Evolutionary conservation across 1,140 invertebrate species (phyloP).

Genomic region (Phymastichus coffea): DNA sequence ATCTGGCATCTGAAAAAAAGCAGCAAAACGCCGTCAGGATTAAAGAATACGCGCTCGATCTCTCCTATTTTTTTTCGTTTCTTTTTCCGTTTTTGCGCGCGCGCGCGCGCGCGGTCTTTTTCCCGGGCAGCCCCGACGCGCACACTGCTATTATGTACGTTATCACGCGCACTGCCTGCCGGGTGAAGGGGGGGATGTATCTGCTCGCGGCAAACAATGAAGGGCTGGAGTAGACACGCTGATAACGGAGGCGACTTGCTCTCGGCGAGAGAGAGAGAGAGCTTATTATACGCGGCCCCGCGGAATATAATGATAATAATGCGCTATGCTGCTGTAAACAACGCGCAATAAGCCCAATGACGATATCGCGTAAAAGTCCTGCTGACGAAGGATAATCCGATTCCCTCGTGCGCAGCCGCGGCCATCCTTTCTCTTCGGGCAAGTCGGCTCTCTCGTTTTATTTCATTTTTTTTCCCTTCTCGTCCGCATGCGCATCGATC

Average conservation of each 20-base stretch:
- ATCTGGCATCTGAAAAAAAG: too few relatives aligned
- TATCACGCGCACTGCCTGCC: conserved; percentile 48
- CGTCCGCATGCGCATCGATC: too few relatives aligned
- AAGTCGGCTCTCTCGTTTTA: too few relatives aligned
- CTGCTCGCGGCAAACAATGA: conserved; percentile 27
- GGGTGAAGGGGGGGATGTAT: conserved; percentile 34
- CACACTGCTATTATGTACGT: conserved; percentile 42
- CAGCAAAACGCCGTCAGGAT: too few relatives aligned
- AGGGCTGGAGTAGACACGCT: conserved; percentile 37
- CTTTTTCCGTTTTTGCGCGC: too few relatives aligned
- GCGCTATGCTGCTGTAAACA: not conserved
- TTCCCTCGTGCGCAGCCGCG: too few relatives aligned
- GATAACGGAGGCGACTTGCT: conserved; percentile 36
- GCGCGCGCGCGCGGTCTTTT: too few relatives aligned
- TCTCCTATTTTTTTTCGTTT: too few relatives aligned
- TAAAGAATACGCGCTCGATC: too few relatives aligned
- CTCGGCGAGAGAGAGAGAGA: not conserved
- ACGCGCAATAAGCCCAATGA: not conserved
- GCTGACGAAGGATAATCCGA: not conserved
- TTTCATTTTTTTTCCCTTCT: too few relatives aligned
- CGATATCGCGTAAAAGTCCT: conserved; percentile 9
- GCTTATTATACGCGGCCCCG: not conserved
- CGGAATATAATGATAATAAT: not conserved
- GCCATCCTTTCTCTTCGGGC: too few relatives aligned
- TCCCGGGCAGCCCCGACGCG: too few relatives aligned